These are phyloP conservation scores for Orchestes rusci DNA, from an alignment of 2,888 invertebrate species.

Conservation along the genomic window DNA sequence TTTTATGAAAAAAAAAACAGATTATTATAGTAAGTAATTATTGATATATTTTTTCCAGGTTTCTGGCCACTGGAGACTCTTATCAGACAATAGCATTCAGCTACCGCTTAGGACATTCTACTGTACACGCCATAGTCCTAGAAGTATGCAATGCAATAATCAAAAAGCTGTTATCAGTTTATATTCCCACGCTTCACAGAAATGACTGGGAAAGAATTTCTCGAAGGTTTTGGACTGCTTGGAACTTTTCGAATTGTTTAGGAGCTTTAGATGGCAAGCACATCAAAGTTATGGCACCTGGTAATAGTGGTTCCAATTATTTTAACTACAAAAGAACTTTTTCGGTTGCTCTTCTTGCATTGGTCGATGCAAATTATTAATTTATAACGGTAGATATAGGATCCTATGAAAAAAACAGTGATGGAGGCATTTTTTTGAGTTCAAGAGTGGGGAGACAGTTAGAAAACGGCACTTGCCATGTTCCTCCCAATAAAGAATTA, in stretches of 20 bases:
- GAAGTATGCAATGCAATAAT: constrained; percentile 22
- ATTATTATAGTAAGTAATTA: no score
- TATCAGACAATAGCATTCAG: constrained; percentile 20
- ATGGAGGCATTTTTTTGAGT: constrained; percentile 21
- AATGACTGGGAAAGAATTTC: constrained; percentile 23
- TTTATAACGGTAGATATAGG: constrained; percentile 22
- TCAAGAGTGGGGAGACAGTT: no score
- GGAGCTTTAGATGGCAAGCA: constrained; percentile 22
- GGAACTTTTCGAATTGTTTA: constrained; percentile 21
- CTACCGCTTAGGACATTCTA: constrained; percentile 21
- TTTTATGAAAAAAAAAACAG: no score
- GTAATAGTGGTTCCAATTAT: constrained; percentile 15
- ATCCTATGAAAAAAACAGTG: constrained; percentile 20
- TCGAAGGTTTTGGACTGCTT: constrained; percentile 16
- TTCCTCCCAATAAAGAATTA: no score
- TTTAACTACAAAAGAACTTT: constrained; percentile 24
- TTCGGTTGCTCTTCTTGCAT: constrained; percentile 19
- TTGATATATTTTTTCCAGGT: constrained; percentile 4
- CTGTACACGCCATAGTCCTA: constrained; percentile 19
- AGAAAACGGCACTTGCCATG: no score
- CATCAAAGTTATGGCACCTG: constrained; percentile 22
- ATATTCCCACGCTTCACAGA: constrained; percentile 19
- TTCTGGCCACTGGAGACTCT: constrained; percentile 2
- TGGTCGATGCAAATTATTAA: constrained; percentile 19
- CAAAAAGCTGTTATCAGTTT: constrained; percentile 15